These are phyloP conservation scores for Vulpes ferrilata DNA, from an alignment of 2,113 vertebrate genomes.

Conservation along the genomic window DNA sequence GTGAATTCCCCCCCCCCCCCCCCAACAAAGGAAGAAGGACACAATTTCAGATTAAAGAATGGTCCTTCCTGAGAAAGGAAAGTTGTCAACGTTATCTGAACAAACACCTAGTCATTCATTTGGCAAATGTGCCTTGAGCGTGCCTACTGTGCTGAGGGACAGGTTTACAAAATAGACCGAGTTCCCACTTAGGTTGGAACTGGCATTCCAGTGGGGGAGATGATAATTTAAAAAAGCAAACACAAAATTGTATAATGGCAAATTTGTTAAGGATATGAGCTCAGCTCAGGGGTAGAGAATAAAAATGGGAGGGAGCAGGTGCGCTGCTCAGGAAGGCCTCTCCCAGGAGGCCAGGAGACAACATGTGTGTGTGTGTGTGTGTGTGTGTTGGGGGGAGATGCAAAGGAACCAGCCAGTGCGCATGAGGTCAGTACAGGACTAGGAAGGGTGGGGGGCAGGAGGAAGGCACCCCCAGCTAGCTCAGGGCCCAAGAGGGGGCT, in stretches of 20 bases:
- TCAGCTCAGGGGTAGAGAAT: neutral
- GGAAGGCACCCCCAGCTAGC: neutral
- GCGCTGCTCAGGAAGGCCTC: neutral
- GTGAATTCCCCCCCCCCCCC: neutral
- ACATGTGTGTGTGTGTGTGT: too few species aligned
- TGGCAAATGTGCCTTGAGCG: neutral
- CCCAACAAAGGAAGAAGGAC: neutral
- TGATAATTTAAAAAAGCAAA: conserved; percentile 43
- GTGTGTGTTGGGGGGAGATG: neutral
- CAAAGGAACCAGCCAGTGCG: accelerated
- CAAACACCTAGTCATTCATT: neutral
- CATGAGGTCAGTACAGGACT: neutral
- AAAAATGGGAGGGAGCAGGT: neutral
- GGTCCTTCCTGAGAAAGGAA: neutral
- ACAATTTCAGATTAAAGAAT: neutral
- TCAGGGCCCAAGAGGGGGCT: neutral
- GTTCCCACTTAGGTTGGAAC: neutral
- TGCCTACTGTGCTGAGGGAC: neutral
- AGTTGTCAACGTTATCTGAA: neutral
- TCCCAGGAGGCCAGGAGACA: neutral
- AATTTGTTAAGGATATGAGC: conserved; percentile 21
- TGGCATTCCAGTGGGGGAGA: neutral
- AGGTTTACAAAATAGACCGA: neutral
- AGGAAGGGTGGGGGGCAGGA: neutral
- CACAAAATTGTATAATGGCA: conserved; percentile 1